A percentile compares a stretch with the other conserved stretches of the same genome.
Conservation (phyloP, 2,113 vertebrate species). For the Lepus europaeus region DNA sequence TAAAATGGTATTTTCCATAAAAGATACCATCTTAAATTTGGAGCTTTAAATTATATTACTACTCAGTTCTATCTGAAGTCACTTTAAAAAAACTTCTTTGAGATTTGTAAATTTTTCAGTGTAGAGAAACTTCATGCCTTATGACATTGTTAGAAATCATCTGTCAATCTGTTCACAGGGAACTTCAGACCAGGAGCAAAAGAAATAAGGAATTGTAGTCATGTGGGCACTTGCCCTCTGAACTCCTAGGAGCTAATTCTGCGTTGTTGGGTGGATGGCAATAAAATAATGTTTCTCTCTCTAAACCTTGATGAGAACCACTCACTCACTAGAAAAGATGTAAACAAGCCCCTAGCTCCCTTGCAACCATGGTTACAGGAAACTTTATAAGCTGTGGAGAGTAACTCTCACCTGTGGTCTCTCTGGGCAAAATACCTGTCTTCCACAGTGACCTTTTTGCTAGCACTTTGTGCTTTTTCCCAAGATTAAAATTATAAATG, state of each 20-base stretch:
- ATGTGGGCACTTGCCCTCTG: neutral
- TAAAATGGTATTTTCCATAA: conserved; percentile 16
- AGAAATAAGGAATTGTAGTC: neutral
- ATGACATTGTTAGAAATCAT: conserved; percentile 21
- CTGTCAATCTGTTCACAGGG: neutral
- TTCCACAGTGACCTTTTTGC: neutral
- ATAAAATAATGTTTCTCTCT: neutral
- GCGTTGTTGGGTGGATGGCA: neutral
- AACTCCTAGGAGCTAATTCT: neutral
- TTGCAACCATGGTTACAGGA: neutral
- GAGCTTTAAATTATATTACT: conserved; percentile 31
- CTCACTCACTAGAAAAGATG: neutral
- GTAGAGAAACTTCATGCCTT: neutral
- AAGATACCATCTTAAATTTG: neutral
- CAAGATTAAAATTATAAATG: neutral
- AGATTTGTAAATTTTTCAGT: conserved; percentile 15
- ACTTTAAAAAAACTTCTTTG: neutral
- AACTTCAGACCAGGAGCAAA: conserved; percentile 17
- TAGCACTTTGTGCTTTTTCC: neutral
- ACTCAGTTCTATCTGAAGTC: neutral
- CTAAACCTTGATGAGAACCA: neutral
- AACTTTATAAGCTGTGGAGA: neutral
- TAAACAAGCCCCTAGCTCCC: neutral
- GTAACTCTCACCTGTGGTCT: fast-evolving
- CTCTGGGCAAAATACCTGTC: neutral